A percentile compares a stretch with the other conserved stretches of the same genome.
These are phyloP conservation scores for Drosophila flavopinicola DNA, from an alignment of 2,888 invertebrate species.

Conservation along the genomic window DNA sequence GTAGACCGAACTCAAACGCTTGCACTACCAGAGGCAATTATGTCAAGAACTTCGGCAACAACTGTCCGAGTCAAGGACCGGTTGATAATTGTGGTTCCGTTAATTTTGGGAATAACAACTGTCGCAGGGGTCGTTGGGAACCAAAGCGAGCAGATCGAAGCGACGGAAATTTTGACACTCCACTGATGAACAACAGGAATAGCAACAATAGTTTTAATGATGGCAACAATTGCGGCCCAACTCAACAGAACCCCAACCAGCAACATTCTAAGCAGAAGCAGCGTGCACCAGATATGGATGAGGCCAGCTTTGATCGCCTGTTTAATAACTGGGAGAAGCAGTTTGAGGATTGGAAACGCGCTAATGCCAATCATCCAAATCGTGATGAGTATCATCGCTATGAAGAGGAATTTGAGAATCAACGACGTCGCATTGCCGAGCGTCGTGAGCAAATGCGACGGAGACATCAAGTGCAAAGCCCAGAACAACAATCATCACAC, in stretches of 20 bases:
- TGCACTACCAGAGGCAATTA: constrained; percentile 5
- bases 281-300: constrained; percentile 87
- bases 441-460: constrained; percentile 92
- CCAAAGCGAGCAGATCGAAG: constrained; percentile 26
- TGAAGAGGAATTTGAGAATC: constrained; percentile 94
- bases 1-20: constrained; percentile 1
- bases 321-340: constrained; percentile 96
- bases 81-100: constrained; percentile 19
- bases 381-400: constrained; percentile 93
- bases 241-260: constrained; percentile 86
- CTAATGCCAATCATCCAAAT: constrained; percentile 96
- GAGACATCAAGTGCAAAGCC: constrained; percentile 80
- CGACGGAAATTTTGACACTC: constrained; percentile 28
- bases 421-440: constrained; percentile 91
- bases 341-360: constrained; percentile 95
- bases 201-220: constrained; percentile 30
- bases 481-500: constrained; percentile 10
- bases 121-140: constrained; percentile 37
- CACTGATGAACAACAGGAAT: constrained; percentile 4
- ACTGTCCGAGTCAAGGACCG: constrained; percentile 11
- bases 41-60: constrained; percentile 23
- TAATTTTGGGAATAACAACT: constrained; percentile 25
- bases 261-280: constrained; percentile 91
- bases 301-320: constrained; percentile 94
- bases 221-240: constrained; percentile 23